Evolutionary conservation across 1,140 invertebrate species (phyloP).

Genomic region (Ostrea edulis): DNA sequence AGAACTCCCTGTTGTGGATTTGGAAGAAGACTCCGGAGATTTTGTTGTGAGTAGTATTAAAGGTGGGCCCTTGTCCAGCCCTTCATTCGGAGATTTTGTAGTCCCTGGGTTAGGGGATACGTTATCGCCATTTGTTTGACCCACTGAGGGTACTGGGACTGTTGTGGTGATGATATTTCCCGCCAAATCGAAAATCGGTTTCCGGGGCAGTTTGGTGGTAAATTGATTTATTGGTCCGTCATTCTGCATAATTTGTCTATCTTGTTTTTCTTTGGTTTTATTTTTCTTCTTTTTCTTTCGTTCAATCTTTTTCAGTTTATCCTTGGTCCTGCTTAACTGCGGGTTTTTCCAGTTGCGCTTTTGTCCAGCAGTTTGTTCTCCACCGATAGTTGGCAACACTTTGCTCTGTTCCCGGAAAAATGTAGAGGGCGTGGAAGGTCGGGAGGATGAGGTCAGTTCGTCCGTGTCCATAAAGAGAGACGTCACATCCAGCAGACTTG

Average conservation of each 20-base stretch:
- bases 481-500: not conserved
- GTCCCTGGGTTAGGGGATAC: not conserved
- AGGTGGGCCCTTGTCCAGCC: not conserved
- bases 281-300: not conserved
- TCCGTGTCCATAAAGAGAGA: not conserved
- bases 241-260: not conserved
- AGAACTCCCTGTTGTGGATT: not conserved
- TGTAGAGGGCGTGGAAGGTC: not conserved
- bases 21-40: not conserved
- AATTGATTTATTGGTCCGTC: not conserved
- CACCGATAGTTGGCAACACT: not conserved
- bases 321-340: not conserved
- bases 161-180: not conserved
- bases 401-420: not conserved
- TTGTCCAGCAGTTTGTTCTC: not conserved
- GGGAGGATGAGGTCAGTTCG: not conserved
- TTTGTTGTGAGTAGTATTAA: constrained; percentile 4
- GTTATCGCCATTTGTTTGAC: not conserved
- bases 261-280: not conserved
- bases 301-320: not conserved
- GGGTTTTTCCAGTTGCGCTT: not conserved
- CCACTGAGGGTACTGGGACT: not conserved
- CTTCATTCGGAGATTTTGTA: not conserved
- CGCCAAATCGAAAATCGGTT: constrained; percentile 23
- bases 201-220: not conserved